Conservation (phyloP, 2,888 invertebrate species). For the Lasiommata megera region DNA sequence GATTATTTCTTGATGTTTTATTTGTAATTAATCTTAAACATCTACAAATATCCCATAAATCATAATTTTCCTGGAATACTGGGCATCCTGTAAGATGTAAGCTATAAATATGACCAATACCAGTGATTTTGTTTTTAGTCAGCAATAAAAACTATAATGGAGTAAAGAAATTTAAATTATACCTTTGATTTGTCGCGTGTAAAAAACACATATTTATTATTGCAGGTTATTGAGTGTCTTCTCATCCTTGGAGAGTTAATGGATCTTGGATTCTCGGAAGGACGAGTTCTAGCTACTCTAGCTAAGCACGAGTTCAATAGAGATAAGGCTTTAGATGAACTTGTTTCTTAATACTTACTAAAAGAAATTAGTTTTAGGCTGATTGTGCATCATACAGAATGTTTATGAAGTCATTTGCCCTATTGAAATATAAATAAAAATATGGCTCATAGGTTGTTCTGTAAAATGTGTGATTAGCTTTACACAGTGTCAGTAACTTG, state of each 20-base stretch:
- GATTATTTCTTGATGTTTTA: too few species aligned
- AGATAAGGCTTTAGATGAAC: conserved; percentile 91
- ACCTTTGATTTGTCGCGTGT: too few species aligned
- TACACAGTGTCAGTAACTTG: neutral
- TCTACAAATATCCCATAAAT: too few species aligned
- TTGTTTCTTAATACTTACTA: conserved; percentile 83
- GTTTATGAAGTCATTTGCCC: neutral
- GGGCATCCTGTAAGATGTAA: too few species aligned
- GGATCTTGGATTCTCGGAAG: conserved; percentile 92
- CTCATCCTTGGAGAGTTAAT: conserved; percentile 88
- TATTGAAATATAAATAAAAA: too few species aligned
- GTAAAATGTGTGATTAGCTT: neutral
- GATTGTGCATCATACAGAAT: neutral
- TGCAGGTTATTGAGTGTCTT: conserved; percentile 91
- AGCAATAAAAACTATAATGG: too few species aligned
- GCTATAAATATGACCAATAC: too few species aligned
- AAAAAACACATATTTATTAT: conserved; percentile 13
- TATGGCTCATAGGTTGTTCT: neutral
- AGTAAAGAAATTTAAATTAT: too few species aligned
- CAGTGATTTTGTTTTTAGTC: too few species aligned
- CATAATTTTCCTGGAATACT: too few species aligned
- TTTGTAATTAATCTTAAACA: too few species aligned
- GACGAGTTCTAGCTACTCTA: conserved; percentile 87
- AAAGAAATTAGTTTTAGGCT: neutral
- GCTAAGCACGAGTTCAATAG: conserved; percentile 89